Conservation (phyloP, 2,113 vertebrate genomes). For the Neopipo cinnamomea region DNA sequence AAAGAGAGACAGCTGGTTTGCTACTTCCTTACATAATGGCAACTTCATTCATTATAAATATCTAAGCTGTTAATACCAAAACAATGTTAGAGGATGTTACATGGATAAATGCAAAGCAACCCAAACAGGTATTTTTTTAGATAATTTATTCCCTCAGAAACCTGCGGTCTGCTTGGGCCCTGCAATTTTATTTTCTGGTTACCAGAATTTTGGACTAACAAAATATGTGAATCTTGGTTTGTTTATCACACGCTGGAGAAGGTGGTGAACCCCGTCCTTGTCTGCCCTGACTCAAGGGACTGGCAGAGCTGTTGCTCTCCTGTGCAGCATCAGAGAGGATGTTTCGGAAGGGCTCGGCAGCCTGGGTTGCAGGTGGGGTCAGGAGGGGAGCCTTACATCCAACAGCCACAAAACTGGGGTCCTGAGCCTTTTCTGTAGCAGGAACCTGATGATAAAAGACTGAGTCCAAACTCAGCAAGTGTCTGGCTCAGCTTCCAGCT, state of each 20-base stretch:
- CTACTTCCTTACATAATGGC: not conserved
- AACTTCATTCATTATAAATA: constrained; percentile 51
- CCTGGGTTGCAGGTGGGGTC: not conserved
- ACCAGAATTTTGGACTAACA: not conserved
- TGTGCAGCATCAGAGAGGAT: rapidly evolving
- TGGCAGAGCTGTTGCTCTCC: not conserved
- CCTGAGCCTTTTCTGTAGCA: not conserved
- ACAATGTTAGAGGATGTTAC: not conserved
- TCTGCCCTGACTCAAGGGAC: not conserved
- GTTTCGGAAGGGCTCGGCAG: not conserved
- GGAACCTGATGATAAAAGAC: not conserved
- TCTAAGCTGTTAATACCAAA: constrained; percentile 17
- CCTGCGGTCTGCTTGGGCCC: not conserved
- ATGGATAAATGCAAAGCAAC: not conserved
- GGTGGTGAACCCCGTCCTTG: not conserved
- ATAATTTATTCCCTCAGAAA: not conserved
- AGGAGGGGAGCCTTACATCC: not conserved
- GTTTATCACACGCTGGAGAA: not conserved
- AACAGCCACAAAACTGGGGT: not conserved
- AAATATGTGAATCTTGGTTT: not conserved
- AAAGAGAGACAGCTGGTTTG: not conserved
- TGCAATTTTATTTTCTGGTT: not conserved
- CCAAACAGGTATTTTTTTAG: not conserved
- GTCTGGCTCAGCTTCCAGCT: not conserved
- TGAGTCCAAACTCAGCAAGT: not conserved